phyloP scores from a whole-genome alignment of 2,888 invertebrate genomes.

The Eugnorisma glareosa region DNA sequence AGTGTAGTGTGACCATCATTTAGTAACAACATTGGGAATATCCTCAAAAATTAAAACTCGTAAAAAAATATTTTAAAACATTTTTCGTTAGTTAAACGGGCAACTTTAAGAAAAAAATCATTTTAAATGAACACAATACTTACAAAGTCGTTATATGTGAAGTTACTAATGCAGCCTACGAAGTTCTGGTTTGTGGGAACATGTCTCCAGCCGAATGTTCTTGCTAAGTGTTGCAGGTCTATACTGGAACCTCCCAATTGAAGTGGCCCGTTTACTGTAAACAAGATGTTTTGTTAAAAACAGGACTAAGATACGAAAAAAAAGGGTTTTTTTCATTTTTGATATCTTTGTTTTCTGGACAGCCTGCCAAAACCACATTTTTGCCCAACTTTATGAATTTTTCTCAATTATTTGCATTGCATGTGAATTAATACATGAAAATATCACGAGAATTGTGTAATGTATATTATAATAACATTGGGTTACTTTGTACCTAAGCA shows the following conservation, averaged over 20 bases:
- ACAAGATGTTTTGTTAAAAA: conserved; percentile 9
- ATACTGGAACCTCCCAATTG: conserved; percentile 95
- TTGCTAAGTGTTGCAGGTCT: conserved; percentile 91
- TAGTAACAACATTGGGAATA: neutral
- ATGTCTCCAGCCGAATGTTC: conserved; percentile 92
- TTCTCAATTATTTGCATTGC: neutral
- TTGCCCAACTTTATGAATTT: neutral
- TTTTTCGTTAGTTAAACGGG: neutral
- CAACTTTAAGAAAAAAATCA: neutral
- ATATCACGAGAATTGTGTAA: neutral
- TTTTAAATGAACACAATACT: conserved; percentile 63
- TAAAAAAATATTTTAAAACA: neutral
- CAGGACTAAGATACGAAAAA: neutral
- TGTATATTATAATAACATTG: neutral
- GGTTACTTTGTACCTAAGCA: neutral
- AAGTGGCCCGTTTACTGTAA: conserved; percentile 94
- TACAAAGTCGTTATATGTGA: conserved; percentile 95
- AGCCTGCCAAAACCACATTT: neutral
- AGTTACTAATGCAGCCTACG: conserved; percentile 97
- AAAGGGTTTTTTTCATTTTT: neutral
- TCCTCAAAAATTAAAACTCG: neutral
- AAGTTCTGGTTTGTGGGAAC: conserved; percentile 93
- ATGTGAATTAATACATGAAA: neutral
- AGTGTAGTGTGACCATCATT: neutral
- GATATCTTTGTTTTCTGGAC: neutral